Evolutionary conservation across 2,888 invertebrate species (phyloP).

Genomic region (Orthosia gracilis): DNA sequence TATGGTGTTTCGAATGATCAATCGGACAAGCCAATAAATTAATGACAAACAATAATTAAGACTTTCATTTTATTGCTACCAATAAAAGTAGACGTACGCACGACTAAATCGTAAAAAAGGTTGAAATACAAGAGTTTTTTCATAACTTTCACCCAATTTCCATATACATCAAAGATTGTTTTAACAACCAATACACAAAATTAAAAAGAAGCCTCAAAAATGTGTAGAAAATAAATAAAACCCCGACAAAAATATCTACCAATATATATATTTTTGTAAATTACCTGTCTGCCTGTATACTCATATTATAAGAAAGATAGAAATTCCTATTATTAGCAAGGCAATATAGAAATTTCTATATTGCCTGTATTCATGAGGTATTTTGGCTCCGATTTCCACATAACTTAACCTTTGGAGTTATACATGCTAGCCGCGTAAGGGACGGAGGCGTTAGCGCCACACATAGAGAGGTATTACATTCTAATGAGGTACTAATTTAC

Average conservation of each 20-base stretch:
- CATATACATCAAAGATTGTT: background rate
- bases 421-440: conserved; percentile 33
- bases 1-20: too few species aligned
- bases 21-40: too few species aligned
- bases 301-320: background rate
- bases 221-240: background rate
- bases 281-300: too few species aligned
- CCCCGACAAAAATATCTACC: background rate
- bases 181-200: conserved; percentile 9
- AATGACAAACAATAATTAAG: background rate
- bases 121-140: too few species aligned
- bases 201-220: conserved; percentile 19
- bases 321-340: too few species aligned
- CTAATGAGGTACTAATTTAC: conserved; percentile 31
- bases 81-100: background rate
- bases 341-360: background rate
- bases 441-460: background rate
- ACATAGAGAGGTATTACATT: conserved; percentile 32
- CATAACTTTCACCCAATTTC: background rate
- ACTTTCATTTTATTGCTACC: background rate
- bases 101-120: background rate
- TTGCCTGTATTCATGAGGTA: background rate
- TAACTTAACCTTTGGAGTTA: conserved; percentile 12
- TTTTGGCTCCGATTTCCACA: conserved; percentile 29
- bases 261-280: background rate